Evolutionary conservation across 2,888 invertebrate genomes (phyloP).

Genomic region (Enchytraeus crypticus): DNA sequence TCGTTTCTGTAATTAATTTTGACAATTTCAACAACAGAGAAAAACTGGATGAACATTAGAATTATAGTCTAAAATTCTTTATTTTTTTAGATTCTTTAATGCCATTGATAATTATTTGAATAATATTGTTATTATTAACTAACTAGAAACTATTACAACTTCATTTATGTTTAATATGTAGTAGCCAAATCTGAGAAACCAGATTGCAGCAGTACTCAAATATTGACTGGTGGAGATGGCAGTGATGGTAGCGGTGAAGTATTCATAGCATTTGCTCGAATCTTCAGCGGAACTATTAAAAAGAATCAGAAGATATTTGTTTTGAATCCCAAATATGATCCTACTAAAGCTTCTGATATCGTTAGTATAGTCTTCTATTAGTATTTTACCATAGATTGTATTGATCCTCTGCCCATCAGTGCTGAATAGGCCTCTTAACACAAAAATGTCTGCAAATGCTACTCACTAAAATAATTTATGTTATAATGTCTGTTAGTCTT

Average conservation of each 20-base stretch:
- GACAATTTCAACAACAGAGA: too few species aligned
- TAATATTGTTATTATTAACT: not conserved
- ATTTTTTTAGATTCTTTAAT: too few species aligned
- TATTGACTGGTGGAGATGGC: not conserved
- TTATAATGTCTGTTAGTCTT: too few species aligned
- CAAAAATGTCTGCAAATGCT: too few species aligned
- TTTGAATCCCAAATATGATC: conserved; percentile 79
- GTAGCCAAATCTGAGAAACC: not conserved
- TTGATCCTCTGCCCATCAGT: too few species aligned
- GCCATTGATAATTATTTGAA: not conserved
- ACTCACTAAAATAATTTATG: too few species aligned
- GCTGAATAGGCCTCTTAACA: too few species aligned
- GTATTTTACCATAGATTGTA: too few species aligned
- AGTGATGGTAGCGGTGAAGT: conserved; percentile 38
- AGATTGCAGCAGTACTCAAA: not conserved
- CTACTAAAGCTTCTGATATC: conserved; percentile 54
- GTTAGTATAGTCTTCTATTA: conserved; percentile 18
- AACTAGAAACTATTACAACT: not conserved
- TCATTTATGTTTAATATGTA: not conserved
- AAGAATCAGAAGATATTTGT: conserved; percentile 72
- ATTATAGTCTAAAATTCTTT: too few species aligned
- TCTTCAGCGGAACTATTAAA: conserved; percentile 77
- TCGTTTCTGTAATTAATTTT: too few species aligned
- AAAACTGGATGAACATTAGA: too few species aligned
- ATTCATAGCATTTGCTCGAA: conserved; percentile 82